Conservation (phyloP, 1,140 invertebrate species). For the Gonatopus flavifemur region DNA sequence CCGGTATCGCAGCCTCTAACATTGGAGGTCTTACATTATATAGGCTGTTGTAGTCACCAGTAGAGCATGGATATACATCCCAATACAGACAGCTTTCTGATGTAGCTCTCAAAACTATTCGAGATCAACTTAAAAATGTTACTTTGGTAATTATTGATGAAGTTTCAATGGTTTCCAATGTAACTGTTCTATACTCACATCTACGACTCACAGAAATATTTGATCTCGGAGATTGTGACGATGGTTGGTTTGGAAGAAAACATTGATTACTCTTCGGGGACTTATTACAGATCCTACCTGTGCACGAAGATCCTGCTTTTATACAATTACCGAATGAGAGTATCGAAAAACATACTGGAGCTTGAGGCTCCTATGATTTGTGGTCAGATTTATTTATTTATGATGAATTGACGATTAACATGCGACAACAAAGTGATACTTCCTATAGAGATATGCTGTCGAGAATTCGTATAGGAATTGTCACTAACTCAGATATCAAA, state of each 20-base stretch:
- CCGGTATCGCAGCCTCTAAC: slow-evolving; percentile 34
- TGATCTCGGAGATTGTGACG: slow-evolving; percentile 19
- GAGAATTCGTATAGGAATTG: slow-evolving; percentile 29
- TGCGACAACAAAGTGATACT: slow-evolving; percentile 28
- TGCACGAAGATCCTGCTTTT: slow-evolving; percentile 33
- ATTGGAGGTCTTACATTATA: no score
- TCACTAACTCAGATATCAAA: slow-evolving; percentile 25
- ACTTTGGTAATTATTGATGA: slow-evolving; percentile 39
- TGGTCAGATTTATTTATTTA: slow-evolving; percentile 31
- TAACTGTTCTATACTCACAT: slow-evolving; percentile 33
- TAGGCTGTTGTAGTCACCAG: no score
- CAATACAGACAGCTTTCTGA: slow-evolving; percentile 24
- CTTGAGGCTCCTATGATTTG: slow-evolving; percentile 17
- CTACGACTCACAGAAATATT: slow-evolving; percentile 36
- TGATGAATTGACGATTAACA: slow-evolving; percentile 33
- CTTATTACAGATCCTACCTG: no score
- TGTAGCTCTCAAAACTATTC: slow-evolving; percentile 19
- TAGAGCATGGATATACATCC: slow-evolving; percentile 25
- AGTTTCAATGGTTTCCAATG: slow-evolving; percentile 46
- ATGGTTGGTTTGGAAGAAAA: slow-evolving; percentile 34
- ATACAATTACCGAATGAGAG: no score
- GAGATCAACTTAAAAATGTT: slow-evolving; percentile 25
- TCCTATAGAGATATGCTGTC: slow-evolving; percentile 20
- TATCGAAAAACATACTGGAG: slow-evolving; percentile 25
- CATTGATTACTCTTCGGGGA: no score